A percentile compares a stretch with the other conserved stretches of the same genome.
Conservation (phyloP, 2,113 vertebrate genomes). For the Perognathus longimembris region DNA sequence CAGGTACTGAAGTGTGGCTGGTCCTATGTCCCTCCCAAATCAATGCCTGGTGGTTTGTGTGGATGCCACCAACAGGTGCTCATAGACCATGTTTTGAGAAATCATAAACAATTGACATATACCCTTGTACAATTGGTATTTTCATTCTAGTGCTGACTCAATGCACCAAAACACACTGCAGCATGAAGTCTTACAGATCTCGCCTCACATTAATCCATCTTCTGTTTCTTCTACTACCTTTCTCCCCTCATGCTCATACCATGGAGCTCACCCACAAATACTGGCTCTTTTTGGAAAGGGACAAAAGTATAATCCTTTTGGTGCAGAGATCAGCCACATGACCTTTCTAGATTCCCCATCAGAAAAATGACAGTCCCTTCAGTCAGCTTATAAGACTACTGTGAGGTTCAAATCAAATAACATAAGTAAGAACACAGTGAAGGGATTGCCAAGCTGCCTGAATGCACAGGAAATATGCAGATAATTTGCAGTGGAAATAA, state of each 20-base stretch:
- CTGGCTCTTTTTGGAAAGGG: neutral
- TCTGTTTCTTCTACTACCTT: neutral
- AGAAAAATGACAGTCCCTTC: conserved; percentile 1
- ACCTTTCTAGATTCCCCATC: neutral
- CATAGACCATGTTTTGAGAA: neutral
- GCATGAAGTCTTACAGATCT: neutral
- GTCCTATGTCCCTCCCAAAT: neutral
- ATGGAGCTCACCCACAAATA: neutral
- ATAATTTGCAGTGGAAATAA: conserved; percentile 27
- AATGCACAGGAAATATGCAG: neutral
- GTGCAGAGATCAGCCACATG: neutral
- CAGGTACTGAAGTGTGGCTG: neutral
- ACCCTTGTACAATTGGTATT: neutral
- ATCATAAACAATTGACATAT: neutral
- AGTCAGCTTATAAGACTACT: neutral
- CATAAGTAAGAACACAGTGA: neutral
- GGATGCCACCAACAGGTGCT: neutral
- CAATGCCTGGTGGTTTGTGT: neutral
- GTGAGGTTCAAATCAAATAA: neutral
- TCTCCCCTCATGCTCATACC: neutral
- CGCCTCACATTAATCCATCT: neutral
- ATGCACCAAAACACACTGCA: neutral
- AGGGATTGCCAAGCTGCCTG: neutral
- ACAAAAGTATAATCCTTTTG: neutral
- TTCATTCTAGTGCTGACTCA: neutral